Evolutionary conservation across 2,888 invertebrate species (phyloP).

Genomic region (Rugalucina vietnamica): DNA sequence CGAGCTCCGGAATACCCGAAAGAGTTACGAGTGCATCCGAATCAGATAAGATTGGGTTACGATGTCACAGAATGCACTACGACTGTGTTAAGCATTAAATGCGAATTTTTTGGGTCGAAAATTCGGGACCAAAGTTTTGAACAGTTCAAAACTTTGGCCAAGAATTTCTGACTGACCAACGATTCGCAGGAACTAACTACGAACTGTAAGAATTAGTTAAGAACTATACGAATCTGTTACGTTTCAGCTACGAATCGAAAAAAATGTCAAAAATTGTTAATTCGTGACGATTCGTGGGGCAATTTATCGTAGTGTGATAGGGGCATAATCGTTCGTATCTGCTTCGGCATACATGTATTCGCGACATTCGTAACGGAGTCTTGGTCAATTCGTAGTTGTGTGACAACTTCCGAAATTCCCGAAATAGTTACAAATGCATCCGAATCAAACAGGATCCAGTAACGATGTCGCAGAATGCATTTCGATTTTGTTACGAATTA

Average conservation of each 20-base stretch:
- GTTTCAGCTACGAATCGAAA: slow-evolving; percentile 23
- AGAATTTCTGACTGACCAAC: too few species aligned
- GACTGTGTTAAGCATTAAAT: too few species aligned
- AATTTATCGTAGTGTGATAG: slow-evolving; percentile 12
- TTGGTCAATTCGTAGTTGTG: slow-evolving; percentile 18
- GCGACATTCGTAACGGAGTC: slow-evolving; percentile 39
- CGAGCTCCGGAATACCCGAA: too few species aligned
- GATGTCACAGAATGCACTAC: too few species aligned
- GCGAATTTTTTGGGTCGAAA: too few species aligned
- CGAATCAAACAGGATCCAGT: slow-evolving; percentile 22
- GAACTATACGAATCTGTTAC: too few species aligned
- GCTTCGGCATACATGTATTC: slow-evolving; percentile 30
- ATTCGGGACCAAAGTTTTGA: too few species aligned
- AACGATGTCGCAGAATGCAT: slow-evolving; percentile 25
- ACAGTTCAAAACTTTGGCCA: too few species aligned
- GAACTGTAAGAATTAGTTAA: neutral
- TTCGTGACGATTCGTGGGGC: slow-evolving; percentile 31
- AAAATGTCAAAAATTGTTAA: slow-evolving; percentile 26
- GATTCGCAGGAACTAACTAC: slow-evolving; percentile 6
- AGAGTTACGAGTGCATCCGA: too few species aligned
- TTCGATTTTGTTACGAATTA: slow-evolving; percentile 34
- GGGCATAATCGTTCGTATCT: slow-evolving; percentile 26
- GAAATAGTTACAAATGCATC: slow-evolving; percentile 22
- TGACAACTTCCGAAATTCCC: slow-evolving; percentile 24
- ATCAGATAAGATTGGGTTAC: too few species aligned